Base-by-base conservation (phyloP, 1,140 invertebrate genomes). In the Drosophila repletoides region DNA sequence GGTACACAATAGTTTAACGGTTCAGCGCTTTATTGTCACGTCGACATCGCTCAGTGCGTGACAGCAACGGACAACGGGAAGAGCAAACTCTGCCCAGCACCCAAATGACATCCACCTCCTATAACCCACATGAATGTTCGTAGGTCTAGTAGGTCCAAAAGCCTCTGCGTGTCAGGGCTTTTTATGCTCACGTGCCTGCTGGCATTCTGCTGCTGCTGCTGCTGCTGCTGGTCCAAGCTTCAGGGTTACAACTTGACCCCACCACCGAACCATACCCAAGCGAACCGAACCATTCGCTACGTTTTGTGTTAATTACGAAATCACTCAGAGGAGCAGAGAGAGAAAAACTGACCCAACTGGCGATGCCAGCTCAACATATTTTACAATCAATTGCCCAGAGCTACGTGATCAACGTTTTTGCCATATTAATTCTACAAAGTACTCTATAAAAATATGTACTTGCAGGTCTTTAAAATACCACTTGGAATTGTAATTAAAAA, bases 11-110 rank as follows among this genome's bases (percentile, higher is more conserved):
- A 84, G 79, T 84, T 84, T 75, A 84, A 84, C 79, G 79, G 65
- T 79, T 79, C 79, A 66, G 58, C 79, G 79, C 79, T 79, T 86
- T 84, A 84, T 84, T 84, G 79, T 84, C 79, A 84, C 79, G 79
- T 84, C 70, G 69, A 61, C 59, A 51, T 15, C 45, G 36, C 36
- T 36, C 45, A 14, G 26, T 48, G 52, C 36, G 38, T 63, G 58
- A 48, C 58, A 72, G 49, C 64, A 72, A 52, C 48, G 28, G 38
- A 38, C 38, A 59, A 55, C 60, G 76, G 55, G 52, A 72, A 69
- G 28, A 40, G 38, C 77, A 83, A 81, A 73, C 79, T 77, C 29
- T 29, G 56, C 41, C 17, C 60, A 15, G 28, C 36, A 49, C 24
- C 64, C 79, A 56, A 80, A 56, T 63, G 51, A 65, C 61, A 63